Conservation (phyloP, 2,113 vertebrate species). For the Ammodytes marinus region DNA sequence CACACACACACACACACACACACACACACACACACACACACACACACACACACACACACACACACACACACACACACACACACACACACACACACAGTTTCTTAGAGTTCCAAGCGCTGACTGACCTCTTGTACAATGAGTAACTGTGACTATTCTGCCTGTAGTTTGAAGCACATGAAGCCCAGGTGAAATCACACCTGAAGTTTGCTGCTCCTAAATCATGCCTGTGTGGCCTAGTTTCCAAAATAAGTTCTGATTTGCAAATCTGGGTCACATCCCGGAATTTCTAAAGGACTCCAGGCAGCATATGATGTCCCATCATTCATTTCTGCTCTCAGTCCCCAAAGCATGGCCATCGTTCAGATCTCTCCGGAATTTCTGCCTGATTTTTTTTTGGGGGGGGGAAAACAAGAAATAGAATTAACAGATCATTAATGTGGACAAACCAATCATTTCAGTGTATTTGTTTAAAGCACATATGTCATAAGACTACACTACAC, state of each 20-base stretch:
- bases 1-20: no score
- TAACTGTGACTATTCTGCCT: background rate
- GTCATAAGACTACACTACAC: background rate
- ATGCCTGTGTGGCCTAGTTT: constrained; percentile 20
- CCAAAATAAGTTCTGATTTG: constrained; percentile 23
- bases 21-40: no score
- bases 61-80: no score
- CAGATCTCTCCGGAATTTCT: constrained; percentile 7
- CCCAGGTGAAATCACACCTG: constrained; percentile 25
- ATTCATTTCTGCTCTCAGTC: constrained; percentile 29
- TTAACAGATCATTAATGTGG: background rate
- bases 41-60: no score
- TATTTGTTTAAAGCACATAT: background rate
- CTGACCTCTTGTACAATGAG: background rate
- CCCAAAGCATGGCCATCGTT: background rate
- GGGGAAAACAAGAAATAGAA: background rate
- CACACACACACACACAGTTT: no score
- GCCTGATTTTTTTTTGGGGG: background rate
- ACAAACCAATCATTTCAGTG: background rate
- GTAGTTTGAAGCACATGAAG: background rate
- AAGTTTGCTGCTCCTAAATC: constrained; percentile 5
- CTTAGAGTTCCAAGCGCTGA: no score
- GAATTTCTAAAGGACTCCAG: constrained; percentile 13
- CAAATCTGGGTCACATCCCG: constrained; percentile 40
- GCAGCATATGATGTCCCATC: constrained; percentile 19